Evolutionary conservation across 2,113 vertebrate genomes (phyloP).

Genomic region (Saguinus imperator): DNA sequence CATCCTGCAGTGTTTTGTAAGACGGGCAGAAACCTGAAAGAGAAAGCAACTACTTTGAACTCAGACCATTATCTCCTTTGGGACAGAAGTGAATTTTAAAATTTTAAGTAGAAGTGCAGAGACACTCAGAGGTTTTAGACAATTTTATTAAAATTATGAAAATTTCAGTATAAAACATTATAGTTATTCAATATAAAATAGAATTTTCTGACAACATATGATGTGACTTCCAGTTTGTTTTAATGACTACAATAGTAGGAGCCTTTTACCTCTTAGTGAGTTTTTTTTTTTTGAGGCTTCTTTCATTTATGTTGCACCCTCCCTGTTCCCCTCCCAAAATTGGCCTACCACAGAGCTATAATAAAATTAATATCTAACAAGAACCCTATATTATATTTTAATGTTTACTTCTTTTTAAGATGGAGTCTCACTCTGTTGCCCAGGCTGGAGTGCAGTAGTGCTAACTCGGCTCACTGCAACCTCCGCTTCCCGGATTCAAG

Average conservation of each 20-base stretch:
- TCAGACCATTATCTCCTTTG: neutral
- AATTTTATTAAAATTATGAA: conserved; percentile 5
- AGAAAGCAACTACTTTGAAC: neutral
- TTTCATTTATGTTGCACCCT: conserved; percentile 17
- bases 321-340: neutral
- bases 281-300: neutral
- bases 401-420: neutral
- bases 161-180: neutral
- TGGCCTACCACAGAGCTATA: neutral
- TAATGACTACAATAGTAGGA: neutral
- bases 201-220: neutral
- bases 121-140: neutral
- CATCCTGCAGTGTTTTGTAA: neutral
- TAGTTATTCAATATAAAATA: neutral
- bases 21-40: neutral
- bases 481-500: no score
- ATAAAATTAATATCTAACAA: conserved; percentile 8
- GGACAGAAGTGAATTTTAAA: conserved; percentile 15
- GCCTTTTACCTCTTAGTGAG: neutral
- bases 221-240: neutral
- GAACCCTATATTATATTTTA: neutral
- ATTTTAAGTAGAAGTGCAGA: neutral
- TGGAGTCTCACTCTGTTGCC: no score
- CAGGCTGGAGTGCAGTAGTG: no score
- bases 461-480: no score